These are phyloP conservation scores for Siniperca scherzeri DNA, from an alignment of 2,797 vertebrate genomes.

Conservation along the genomic window DNA sequence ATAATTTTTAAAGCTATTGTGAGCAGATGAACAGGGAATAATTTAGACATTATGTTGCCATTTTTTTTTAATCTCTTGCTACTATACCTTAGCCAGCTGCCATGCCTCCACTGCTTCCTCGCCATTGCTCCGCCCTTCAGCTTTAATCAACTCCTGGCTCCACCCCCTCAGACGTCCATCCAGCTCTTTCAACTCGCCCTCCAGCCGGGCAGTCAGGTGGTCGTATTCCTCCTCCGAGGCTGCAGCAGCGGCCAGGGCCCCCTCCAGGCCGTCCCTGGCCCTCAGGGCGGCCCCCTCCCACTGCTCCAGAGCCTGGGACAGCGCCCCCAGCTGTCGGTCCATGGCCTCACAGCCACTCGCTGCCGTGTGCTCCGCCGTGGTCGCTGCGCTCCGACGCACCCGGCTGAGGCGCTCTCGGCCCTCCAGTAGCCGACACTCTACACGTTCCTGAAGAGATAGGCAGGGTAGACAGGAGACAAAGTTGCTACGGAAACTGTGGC, in stretches of 20 bases:
- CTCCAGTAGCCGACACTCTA: conserved; percentile 90
- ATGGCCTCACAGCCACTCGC: conserved; percentile 90
- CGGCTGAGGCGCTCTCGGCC: conserved; percentile 91
- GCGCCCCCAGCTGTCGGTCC: conserved; percentile 92
- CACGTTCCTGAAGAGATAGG: conserved; percentile 89
- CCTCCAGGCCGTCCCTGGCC: conserved; percentile 87
- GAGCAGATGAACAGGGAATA: conserved; percentile 45
- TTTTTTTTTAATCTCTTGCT: conserved; percentile 44
- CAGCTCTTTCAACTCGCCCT: conserved; percentile 87
- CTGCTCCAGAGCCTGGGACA: conserved; percentile 93
- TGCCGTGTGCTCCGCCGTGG: conserved; percentile 86
- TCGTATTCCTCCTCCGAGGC: conserved; percentile 92
- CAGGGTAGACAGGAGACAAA: conserved; percentile 69
- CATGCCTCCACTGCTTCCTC: conserved; percentile 91
- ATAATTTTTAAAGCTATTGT: conserved; percentile 56
- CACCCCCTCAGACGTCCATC: conserved; percentile 86
- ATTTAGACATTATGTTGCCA: conserved; percentile 33
- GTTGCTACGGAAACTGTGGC: conserved; percentile 87
- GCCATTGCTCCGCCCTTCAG: conserved; percentile 90
- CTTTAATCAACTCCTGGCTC: conserved; percentile 86
- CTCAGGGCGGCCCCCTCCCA: conserved; percentile 92
- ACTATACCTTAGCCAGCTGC: conserved; percentile 91
- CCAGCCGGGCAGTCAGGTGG: conserved; percentile 84
- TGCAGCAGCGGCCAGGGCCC: conserved; percentile 86
- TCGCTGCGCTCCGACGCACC: conserved; percentile 85